Conservation (phyloP, 2,888 invertebrate species). For the Drosophila quinaria region DNA sequence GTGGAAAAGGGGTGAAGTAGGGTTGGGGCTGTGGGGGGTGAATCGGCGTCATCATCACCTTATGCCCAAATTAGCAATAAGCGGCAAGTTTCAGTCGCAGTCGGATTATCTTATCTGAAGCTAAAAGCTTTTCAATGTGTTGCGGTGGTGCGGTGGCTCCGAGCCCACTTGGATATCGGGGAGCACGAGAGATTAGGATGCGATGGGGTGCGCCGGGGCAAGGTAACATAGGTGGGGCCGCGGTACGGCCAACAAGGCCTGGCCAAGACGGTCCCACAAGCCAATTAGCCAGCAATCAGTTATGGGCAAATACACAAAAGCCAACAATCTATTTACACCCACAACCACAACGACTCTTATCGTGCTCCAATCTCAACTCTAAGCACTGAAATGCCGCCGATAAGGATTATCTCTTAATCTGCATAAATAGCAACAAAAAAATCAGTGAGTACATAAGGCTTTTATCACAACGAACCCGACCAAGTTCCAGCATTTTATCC, state of each 20-base stretch:
- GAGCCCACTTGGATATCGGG: conserved; percentile 44
- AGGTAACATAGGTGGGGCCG: conserved; percentile 9
- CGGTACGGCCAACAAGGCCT: conserved; percentile 11
- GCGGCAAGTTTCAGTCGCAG: conserved; percentile 23
- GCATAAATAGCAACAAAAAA: conserved; percentile 72
- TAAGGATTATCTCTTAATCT: conserved; percentile 84
- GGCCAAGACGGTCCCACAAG: conserved; percentile 59
- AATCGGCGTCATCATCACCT: conserved; percentile 50
- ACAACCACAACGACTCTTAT: conserved; percentile 12
- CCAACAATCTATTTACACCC: conserved; percentile 32
- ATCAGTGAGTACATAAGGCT: conserved; percentile 27
- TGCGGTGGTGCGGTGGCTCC: conserved; percentile 4
- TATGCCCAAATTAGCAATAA: conserved; percentile 73
- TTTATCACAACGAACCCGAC: conserved; percentile 45
- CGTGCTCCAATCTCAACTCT: conserved; percentile 46
- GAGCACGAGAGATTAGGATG: conserved; percentile 8
- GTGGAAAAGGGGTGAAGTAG: not conserved
- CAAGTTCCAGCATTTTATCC: conserved; percentile 10
- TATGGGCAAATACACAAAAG: conserved; percentile 33
- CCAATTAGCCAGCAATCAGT: conserved; percentile 65
- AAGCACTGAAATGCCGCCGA: conserved; percentile 57
- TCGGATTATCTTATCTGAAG: conserved; percentile 82
- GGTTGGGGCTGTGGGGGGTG: not conserved
- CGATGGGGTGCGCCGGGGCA: conserved; percentile 13
- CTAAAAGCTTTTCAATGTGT: conserved; percentile 57